phyloP scores from a whole-genome alignment of 2,797 vertebrate genomes.

The Cetoscarus ocellatus region DNA sequence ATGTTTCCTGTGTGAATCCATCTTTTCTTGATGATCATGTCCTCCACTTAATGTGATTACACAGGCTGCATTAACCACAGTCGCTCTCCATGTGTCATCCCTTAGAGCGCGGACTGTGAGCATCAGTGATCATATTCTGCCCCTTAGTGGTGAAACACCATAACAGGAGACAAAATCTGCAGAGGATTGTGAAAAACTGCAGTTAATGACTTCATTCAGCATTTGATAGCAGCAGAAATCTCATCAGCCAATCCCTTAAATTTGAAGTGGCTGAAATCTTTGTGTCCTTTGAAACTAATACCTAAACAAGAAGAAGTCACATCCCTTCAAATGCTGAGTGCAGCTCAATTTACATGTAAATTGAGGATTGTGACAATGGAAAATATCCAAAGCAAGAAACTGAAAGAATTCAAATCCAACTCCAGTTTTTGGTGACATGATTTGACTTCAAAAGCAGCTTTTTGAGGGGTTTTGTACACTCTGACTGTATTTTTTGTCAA shows the following conservation, averaged over 20 bases:
- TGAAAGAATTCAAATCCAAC: slow-evolving; percentile 5
- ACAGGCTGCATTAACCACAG: slow-evolving; percentile 23
- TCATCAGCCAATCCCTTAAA: slow-evolving; percentile 41
- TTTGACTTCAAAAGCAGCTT: slow-evolving; percentile 21
- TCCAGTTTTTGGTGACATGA: not conserved
- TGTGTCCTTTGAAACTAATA: slow-evolving; percentile 27
- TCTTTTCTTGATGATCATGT: slow-evolving; percentile 7
- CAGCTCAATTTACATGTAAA: slow-evolving; percentile 34
- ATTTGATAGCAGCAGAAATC: slow-evolving; percentile 39
- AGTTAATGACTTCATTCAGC: slow-evolving; percentile 33
- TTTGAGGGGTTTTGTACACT: slow-evolving; percentile 27
- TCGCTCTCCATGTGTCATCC: slow-evolving; percentile 33
- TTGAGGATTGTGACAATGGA: slow-evolving; percentile 25
- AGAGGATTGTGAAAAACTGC: slow-evolving; percentile 39
- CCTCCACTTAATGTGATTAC: slow-evolving; percentile 9
- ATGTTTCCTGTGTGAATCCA: slow-evolving; percentile 2
- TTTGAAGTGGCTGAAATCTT: slow-evolving; percentile 32
- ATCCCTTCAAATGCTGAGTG: slow-evolving; percentile 17
- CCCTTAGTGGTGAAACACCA: slow-evolving; percentile 85
- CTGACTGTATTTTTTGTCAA: slow-evolving; percentile 9
- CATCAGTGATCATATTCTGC: slow-evolving; percentile 86
- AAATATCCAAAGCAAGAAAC: slow-evolving; percentile 5
- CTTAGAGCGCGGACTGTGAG: slow-evolving; percentile 35
- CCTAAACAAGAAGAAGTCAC: not conserved
- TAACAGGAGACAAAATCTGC: slow-evolving; percentile 40